Evolutionary conservation across 2,113 vertebrate genomes (phyloP), one percentile per base, ranked within the genome.

Genomic region (Pseudorasbora parva): DNA sequence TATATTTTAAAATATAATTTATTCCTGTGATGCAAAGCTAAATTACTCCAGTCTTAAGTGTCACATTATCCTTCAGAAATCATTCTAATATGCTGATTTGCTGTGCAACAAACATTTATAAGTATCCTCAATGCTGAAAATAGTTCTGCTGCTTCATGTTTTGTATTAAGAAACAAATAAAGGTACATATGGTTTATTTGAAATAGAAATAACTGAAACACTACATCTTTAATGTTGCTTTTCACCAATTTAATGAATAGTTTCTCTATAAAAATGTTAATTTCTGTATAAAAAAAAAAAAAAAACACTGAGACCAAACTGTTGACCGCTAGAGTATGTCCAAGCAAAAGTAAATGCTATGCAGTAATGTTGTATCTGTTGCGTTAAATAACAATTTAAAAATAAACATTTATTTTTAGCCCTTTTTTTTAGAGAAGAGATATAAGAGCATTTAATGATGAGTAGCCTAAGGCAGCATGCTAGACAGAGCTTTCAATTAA

Each of bases 391-490:
- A 27, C 5, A 5, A 51, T 51, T 15, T 19, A 9, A 43, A 49
- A 74, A 83, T 19, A 64, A 74, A 82, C 85, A 81, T 86, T 74
- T n/a, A 4, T 12, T 57, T 60, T 85, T 45, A 79, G 87, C 89
- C 74, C 62, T 83, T 5, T 81, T n/a, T 75, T 25, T 60, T 72
- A 73, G 57, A 86, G 49, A 81, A n/a, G 30, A 45, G 88, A 88
- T 84, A 90, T 89, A 89, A 91, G 73, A 60, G 83, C 11, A 41
- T 81, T 66, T 8, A 60, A 78, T 86, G 86, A 90, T 90, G 86
- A 78, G 47, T 43, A 74, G 88, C 91, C 82, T 33, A 43, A 45
- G 87, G 89, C 84, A 73, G 14, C 4, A 80, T 83, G 88, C n/a
- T n/a, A n/a, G n/a, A n/a, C n/a, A n/a, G n/a, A n/a, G n/a, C n/a